These are phyloP conservation scores for Mya arenaria DNA, from an alignment of 1,140 invertebrate species.

Conservation along the genomic window DNA sequence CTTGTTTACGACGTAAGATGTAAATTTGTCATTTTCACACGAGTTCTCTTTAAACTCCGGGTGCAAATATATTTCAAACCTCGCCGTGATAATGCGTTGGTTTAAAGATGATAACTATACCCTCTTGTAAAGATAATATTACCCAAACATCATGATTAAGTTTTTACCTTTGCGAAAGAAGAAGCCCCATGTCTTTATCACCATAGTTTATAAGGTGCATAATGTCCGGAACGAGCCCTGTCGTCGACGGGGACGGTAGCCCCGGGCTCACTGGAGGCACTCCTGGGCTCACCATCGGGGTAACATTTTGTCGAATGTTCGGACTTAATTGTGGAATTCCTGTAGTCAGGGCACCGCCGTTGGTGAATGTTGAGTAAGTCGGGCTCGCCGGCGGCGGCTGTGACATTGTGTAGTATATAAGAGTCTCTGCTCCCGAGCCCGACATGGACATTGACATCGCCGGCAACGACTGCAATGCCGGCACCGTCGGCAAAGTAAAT, in stretches of 20 bases:
- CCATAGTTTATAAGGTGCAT: constrained; percentile 70
- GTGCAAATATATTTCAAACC: too few relatives aligned
- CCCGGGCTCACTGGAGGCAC: constrained; percentile 30
- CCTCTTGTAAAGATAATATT: background rate
- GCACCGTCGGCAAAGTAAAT: constrained; percentile 42
- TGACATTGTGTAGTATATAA: constrained; percentile 46
- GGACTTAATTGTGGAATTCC: constrained; percentile 28
- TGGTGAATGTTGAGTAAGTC: background rate
- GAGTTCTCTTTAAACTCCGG: too few relatives aligned
- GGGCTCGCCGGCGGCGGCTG: constrained; percentile 40
- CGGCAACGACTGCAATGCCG: constrained; percentile 4
- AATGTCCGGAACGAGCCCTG: constrained; percentile 48
- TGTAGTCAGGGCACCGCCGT: background rate
- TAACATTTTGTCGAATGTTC: constrained; percentile 31
- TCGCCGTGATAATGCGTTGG: background rate
- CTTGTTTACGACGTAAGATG: too few relatives aligned
- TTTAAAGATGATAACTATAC: background rate
- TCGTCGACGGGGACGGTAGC: constrained; percentile 17
- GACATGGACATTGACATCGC: background rate
- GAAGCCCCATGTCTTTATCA: constrained; percentile 66
- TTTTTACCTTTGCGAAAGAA: constrained; percentile 66
- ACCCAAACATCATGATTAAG: background rate
- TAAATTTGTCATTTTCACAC: too few relatives aligned
- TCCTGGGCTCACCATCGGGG: constrained; percentile 1
- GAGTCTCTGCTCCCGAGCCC: background rate